Evolutionary conservation across 1,140 invertebrate species (phyloP), one percentile per base, ranked within the genome.

Genomic region (Neodiprion pinetum): DNA sequence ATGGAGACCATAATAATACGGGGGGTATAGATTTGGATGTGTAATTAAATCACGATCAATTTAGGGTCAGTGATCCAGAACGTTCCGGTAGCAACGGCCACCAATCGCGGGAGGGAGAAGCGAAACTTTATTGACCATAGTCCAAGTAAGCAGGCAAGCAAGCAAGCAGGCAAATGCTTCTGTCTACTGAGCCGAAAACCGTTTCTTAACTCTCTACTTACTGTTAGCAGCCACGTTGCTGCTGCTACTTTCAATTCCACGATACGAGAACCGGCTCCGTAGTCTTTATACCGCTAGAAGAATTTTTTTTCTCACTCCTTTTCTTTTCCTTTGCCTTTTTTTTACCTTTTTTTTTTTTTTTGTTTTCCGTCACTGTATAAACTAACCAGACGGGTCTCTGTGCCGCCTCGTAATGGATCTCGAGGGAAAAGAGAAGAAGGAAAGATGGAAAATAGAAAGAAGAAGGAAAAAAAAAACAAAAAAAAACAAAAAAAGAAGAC

Each of bases 41-140:
- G n/a, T 61, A 61, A 61, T 61, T 61, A 61, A 61, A 61, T 61
- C 53, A 61, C 53, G 53, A 61, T 61, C 53, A 61, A 61, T 61
- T 61, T 61, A 61, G n/a, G 53, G 53, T 61, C 53, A 61, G 53
- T 61, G 53, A 61, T 61, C 53, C 53, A 61, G 53, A 61, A 61
- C n/a, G n/a, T 61, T 61, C 53, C n/a, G 9, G 53, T 61, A 61
- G 11, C n/a, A 61, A 12, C 8, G n/a, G 53, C 53, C 11, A 40
- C 28, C 28, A 40, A 1, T 40, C 28, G 28, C 28, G 28, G 28
- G 28, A 40, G 28, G 28, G 28, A 40, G 28, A 40, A 40, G 28
- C 28, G 28, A 40, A 40, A 40, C 28, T 40, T 40, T 40, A 40
- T 40, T 40, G 28, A 40, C 28, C 28, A 40, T 40, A 40, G 28